phyloP scores from a whole-genome alignment of 2,797 vertebrate genomes.

The Amniataba percoides region DNA sequence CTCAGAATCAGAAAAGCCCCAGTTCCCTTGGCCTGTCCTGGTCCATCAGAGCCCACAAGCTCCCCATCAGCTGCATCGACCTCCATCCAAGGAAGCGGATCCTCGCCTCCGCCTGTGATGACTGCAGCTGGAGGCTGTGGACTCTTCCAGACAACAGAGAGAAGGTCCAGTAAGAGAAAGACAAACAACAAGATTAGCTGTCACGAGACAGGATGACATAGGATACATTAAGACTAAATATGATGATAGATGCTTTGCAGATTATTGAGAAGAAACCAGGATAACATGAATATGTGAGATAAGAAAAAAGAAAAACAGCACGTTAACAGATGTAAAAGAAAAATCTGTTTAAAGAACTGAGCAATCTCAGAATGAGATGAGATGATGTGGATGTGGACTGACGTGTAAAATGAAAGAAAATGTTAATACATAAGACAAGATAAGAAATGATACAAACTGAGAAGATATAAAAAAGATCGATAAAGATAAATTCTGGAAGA shows the following conservation, averaged over 20 bases:
- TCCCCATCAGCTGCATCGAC: constrained; percentile 61
- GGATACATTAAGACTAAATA: no score
- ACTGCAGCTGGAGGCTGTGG: constrained; percentile 72
- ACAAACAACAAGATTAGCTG: not conserved
- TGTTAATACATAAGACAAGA: no score
- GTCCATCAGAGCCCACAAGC: constrained; percentile 60
- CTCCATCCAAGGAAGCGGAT: constrained; percentile 51
- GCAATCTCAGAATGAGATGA: not conserved
- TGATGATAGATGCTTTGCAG: not conserved
- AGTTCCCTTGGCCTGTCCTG: constrained; percentile 34
- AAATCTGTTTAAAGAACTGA: not conserved
- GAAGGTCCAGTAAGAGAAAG: constrained; percentile 43
- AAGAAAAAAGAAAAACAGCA: not conserved
- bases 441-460: no score
- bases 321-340: not conserved
- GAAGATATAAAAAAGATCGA: no score
- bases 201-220: no score
- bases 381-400: no score
- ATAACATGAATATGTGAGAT: not conserved
- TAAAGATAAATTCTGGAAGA: no score
- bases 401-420: no score
- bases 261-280: not conserved
- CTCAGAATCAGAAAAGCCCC: not conserved
- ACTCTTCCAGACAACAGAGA: constrained; percentile 33
- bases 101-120: constrained; percentile 58